Conservation (phyloP, 2,113 vertebrate species). For the Tenebrosternarchus preto region DNA sequence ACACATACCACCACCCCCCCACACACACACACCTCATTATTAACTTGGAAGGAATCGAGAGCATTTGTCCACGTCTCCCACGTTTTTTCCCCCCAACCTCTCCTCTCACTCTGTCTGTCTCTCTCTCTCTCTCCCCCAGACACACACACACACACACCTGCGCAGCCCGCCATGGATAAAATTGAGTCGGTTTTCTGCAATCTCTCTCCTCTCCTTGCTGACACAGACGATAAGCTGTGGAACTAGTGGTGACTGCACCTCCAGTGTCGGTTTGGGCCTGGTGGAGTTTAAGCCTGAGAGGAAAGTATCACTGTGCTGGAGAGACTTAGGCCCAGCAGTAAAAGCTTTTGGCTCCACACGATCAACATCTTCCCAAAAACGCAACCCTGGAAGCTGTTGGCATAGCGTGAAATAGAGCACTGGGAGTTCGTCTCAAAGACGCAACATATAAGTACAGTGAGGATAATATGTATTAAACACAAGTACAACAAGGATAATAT, state of each 20-base stretch:
- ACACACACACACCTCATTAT: slow-evolving; percentile 37
- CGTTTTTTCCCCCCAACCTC: slow-evolving; percentile 19
- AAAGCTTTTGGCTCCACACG: too few species aligned
- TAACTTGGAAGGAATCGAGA: slow-evolving; percentile 40
- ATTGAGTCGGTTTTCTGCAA: slow-evolving; percentile 20
- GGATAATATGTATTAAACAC: too few species aligned
- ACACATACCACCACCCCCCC: slow-evolving; percentile 47
- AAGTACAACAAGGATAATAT: too few species aligned
- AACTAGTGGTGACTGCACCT: not conserved
- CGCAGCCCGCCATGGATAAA: slow-evolving; percentile 12
- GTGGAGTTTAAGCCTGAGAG: not conserved
- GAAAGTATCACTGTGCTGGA: too few species aligned
- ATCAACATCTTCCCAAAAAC: too few species aligned
- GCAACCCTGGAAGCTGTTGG: too few species aligned
- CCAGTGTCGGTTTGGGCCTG: not conserved
- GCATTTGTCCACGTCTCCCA: slow-evolving; percentile 36
- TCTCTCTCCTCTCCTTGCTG: slow-evolving; percentile 17
- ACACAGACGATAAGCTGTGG: slow-evolving; percentile 16
- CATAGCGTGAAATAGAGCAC: too few species aligned
- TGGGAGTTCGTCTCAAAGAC: too few species aligned
- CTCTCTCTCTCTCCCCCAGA: not conserved
- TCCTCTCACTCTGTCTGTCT: slow-evolving; percentile 13
- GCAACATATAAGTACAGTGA: too few species aligned
- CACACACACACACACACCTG: not conserved
- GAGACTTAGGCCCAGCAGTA: too few species aligned